Evolutionary conservation across 2,888 invertebrate genomes (phyloP).

Genomic region (Acrobeloides nanus): DNA sequence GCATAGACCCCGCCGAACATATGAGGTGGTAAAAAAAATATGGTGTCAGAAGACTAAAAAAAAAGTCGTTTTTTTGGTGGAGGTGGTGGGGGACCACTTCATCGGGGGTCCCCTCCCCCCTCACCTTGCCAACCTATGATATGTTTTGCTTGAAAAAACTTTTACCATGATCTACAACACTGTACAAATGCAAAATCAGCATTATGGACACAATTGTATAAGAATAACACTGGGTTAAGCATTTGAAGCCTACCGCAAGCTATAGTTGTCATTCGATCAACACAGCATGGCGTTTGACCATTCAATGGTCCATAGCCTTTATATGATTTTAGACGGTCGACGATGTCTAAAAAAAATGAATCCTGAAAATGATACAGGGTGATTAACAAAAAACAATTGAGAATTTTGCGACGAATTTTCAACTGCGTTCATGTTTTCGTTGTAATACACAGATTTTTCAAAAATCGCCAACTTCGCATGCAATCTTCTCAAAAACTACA

Average conservation of each 20-base stretch:
- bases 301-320: constrained; percentile 4
- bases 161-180: constrained; percentile 43
- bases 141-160: constrained; percentile 4
- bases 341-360: background rate
- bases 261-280: constrained; percentile 38
- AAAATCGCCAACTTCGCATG: no score
- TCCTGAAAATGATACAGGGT: background rate
- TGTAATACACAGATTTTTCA: no score
- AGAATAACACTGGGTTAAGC: constrained; percentile 26
- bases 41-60: no score
- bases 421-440: no score
- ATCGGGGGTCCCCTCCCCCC: no score
- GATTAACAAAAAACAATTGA: background rate
- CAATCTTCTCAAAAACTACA: no score
- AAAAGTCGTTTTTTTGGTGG: no score
- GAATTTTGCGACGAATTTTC: background rate
- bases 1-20: no score
- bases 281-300: constrained; percentile 47
- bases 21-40: no score
- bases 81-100: no score
- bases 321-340: no score
- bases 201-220: constrained; percentile 33
- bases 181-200: constrained; percentile 49
- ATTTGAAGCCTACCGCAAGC: constrained; percentile 35
- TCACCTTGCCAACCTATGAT: background rate